A percentile compares a stretch with the other conserved stretches of the same genome.
Conservation (phyloP, 1,140 invertebrate species). For the Idris sp. region DNA sequence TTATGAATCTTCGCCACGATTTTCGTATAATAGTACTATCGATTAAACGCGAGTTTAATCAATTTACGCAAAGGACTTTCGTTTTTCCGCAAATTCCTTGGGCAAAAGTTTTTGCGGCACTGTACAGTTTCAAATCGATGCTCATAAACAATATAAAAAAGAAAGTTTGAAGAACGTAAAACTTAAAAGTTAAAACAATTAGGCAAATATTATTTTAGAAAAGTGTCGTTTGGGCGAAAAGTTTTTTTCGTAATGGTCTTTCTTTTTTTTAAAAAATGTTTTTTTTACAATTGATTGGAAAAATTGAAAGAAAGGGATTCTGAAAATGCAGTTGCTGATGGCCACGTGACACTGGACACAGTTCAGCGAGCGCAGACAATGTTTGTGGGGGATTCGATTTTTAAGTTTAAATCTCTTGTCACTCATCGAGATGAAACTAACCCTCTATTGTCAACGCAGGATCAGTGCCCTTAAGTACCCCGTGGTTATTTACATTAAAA, state of each 20-base stretch:
- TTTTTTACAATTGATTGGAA: too few species aligned
- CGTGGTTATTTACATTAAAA: constrained; percentile 55
- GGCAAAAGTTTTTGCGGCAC: too few species aligned
- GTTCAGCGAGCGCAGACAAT: constrained; percentile 70
- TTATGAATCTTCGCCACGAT: constrained; percentile 54
- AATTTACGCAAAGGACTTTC: constrained; percentile 44
- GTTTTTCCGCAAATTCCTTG: too few species aligned
- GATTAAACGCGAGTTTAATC: constrained; percentile 46
- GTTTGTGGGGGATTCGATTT: constrained; percentile 73
- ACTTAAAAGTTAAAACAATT: too few species aligned
- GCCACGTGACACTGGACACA: constrained; percentile 61
- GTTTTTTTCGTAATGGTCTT: too few species aligned
- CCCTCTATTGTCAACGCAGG: constrained; percentile 46
- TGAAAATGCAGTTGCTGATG: constrained; percentile 50
- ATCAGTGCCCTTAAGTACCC: constrained; percentile 36
- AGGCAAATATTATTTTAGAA: too few species aligned
- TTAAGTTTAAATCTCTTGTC: constrained; percentile 75
- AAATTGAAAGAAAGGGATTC: too few species aligned
- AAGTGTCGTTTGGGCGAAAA: too few species aligned
- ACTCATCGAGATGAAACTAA: constrained; percentile 67
- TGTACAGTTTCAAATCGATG: too few species aligned
- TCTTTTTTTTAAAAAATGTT: too few species aligned
- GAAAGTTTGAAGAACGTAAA: too few species aligned
- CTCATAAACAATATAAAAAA: too few species aligned
- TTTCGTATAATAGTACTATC: constrained; percentile 54